A percentile compares a stretch with the other conserved stretches of the same genome.
These are phyloP conservation scores for Linepithema humile DNA, from an alignment of 1,140 invertebrate species.

Conservation along the genomic window DNA sequence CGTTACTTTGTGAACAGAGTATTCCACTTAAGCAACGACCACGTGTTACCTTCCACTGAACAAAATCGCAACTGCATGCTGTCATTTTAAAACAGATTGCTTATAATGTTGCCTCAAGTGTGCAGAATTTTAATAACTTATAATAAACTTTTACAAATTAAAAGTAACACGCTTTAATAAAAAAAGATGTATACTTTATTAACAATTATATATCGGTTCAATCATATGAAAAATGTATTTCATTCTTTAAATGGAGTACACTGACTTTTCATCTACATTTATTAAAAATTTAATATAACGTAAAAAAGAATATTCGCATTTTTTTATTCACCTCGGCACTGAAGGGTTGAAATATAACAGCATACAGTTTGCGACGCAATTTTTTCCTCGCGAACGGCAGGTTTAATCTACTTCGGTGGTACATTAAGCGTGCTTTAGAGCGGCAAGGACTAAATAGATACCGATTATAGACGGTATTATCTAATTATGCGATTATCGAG, in stretches of 20 bases:
- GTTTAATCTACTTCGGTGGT: slow-evolving; percentile 20
- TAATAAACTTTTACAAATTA: not conserved
- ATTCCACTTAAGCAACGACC: not conserved
- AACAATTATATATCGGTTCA: not conserved
- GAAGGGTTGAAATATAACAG: not conserved
- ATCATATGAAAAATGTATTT: no score
- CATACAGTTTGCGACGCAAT: not conserved
- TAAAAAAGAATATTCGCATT: not conserved
- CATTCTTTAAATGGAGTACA: no score
- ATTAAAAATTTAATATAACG: not conserved
- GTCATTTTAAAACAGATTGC: not conserved
- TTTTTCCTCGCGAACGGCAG: slow-evolving; percentile 3
- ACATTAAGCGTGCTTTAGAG: slow-evolving; percentile 33
- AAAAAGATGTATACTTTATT: not conserved
- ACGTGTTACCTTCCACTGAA: slow-evolving; percentile 1
- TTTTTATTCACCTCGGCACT: not conserved
- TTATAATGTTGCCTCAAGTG: not conserved
- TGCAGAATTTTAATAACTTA: not conserved
- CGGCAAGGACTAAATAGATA: slow-evolving; percentile 34
- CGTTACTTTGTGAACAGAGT: not conserved
- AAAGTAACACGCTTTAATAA: not conserved
- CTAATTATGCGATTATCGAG: slow-evolving; percentile 60
- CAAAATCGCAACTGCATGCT: not conserved
- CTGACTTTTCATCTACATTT: no score
- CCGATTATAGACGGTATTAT: slow-evolving; percentile 56